Base-by-base conservation (phyloP, 2,113 vertebrate genomes). In the Leucopternis melanops region DNA sequence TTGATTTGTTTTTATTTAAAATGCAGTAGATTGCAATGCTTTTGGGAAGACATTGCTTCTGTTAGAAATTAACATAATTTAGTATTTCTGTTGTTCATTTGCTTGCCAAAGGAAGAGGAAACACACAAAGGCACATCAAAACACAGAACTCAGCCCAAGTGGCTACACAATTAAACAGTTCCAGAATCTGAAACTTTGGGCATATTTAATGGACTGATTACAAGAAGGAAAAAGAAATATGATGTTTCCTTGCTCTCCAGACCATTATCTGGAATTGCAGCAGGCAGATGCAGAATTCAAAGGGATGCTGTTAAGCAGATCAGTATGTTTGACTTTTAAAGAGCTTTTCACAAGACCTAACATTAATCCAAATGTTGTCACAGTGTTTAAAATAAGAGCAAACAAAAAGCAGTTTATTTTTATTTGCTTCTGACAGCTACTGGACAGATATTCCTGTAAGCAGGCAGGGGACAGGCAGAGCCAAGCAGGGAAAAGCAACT, bases 271-370 rank as follows among this genome's bases (percentile, higher is more conserved):
- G 45, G 71, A 77, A 82, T 11, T 66, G 74, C 84, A 94, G 93
- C 18, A 15, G 55, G 94, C 81, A 89, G 91, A 97, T 49, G 70
- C 66, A 90, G 70, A 65, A 95, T 81, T 95, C 91, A 67, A 91
- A 96, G 66, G 77, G 87, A 81, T 26, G 81, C 92, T 90, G 66
- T 61, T 86, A 91, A 92, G 94, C 90, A 90, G 88, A 92, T 94
- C 96, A 49, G 88, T 32, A 6, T 13, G 54, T 88, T 87, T 89
- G 94, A 92, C 89, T 95, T 92, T 85, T 89, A 83, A 90, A 95
- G 81, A 83, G 94, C 87, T 90, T 93, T 90, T 92, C 87, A 87
- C 91, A 63, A 95, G 95, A 81, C 78, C 94, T 47, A 38, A 62
- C 90, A 70, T 88, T 94, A 95, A 97, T 93, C 91, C 93, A 63